Evolutionary conservation across 64 coral and sea anemone genomes (phyloP).

Genomic region (Pachyseris speciosa): DNA sequence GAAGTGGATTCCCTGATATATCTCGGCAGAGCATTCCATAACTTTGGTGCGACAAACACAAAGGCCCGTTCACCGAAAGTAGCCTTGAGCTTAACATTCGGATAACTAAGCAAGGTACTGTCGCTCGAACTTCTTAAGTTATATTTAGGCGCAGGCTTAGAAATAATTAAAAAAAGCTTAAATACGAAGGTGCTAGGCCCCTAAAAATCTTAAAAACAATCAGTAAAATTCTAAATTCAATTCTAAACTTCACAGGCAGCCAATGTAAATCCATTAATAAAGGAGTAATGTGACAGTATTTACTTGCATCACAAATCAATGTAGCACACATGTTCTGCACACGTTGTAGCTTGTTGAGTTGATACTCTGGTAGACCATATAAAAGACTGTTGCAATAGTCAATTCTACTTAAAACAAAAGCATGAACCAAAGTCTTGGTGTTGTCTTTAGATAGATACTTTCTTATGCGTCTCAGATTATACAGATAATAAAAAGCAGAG

Average conservation of each 20-base stretch:
- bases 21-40: constrained; percentile 41
- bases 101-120: not conserved
- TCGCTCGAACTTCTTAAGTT: constrained; percentile 6
- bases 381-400: constrained; percentile 16
- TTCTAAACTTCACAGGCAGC: not conserved
- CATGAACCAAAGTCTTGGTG: not conserved
- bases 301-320: not conserved
- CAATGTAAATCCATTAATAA: constrained; percentile 1
- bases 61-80: constrained; percentile 23
- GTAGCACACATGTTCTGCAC: constrained; percentile 1
- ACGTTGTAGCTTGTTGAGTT: constrained; percentile 16
- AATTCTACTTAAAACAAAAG: constrained; percentile 1
- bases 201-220: not conserved
- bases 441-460: constrained; percentile 8
- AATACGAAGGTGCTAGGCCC: constrained; percentile 1
- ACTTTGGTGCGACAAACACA: constrained; percentile 3
- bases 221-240: not conserved
- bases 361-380: constrained; percentile 16
- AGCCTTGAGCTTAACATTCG: not conserved
- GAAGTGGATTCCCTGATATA: not conserved
- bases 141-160: not conserved
- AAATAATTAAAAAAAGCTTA: not conserved
- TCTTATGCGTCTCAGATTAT: constrained; percentile 2
- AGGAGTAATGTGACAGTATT: not conserved
- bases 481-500: not conserved